A percentile compares a stretch with the other conserved stretches of the same genome.
Conservation (phyloP, 2,797 vertebrate genomes). For the Sciurus carolinensis region DNA sequence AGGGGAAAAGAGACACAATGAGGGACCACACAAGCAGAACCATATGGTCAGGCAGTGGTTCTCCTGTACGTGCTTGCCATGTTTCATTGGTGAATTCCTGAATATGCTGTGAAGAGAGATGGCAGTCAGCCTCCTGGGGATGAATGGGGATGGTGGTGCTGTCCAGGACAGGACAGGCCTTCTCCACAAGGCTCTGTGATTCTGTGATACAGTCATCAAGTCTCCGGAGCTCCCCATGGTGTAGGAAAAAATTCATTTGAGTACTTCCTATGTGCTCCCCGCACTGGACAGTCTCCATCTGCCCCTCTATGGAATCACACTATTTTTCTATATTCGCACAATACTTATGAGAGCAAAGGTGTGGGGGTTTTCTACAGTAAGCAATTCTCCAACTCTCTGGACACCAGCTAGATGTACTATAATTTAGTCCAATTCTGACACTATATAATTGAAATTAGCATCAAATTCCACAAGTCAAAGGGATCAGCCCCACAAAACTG, state of each 20-base stretch:
- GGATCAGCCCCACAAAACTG: no score
- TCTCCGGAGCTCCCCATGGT: fast-evolving
- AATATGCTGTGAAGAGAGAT: conserved; percentile 90
- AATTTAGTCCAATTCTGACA: neutral
- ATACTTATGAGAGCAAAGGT: no score
- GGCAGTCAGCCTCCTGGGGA: neutral
- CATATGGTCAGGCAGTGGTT: conserved; percentile 89
- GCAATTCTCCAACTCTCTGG: neutral
- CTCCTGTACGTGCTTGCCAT: conserved; percentile 90
- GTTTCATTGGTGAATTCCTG: conserved; percentile 94
- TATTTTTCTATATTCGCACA: no score
- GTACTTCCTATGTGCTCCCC: neutral
- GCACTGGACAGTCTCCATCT: neutral
- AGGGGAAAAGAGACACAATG: conserved; percentile 93
- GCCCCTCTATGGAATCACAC: neutral
- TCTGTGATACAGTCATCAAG: neutral
- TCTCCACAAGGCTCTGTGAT: neutral
- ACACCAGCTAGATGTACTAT: neutral
- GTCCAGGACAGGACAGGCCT: neutral
- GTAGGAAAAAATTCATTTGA: neutral
- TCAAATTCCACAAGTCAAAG: no score
- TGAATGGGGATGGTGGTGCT: neutral
- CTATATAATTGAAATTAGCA: no score
- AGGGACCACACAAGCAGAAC: conserved; percentile 93
- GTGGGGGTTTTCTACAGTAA: neutral